Conservation (phyloP, 2,888 invertebrate genomes). For the Aspidapion aeneum region DNA sequence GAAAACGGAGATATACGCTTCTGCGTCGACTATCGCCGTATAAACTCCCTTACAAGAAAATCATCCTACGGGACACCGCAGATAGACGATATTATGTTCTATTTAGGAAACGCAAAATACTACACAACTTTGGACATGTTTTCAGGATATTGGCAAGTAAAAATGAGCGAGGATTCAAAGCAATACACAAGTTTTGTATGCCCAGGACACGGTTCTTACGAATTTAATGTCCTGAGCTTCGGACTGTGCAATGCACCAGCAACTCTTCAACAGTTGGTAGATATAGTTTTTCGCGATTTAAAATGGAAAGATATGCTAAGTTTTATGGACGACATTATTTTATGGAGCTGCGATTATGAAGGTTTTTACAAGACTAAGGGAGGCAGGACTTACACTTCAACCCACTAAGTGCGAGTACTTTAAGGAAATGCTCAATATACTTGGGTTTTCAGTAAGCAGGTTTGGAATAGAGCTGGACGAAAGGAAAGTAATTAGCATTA, state of each 20-base stretch:
- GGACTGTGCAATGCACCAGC: not conserved
- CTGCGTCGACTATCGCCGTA: constrained; percentile 2
- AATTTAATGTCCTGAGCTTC: constrained; percentile 6
- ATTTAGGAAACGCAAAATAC: not conserved
- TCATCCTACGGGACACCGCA: not conserved
- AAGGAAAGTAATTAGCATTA: too few relatives aligned
- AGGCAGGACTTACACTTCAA: not conserved
- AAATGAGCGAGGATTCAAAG: not conserved
- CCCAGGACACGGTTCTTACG: constrained; percentile 1
- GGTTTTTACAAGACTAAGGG: not conserved
- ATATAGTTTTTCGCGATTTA: not conserved
- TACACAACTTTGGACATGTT: constrained; percentile 22
- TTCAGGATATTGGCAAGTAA: not conserved
- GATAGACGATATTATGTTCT: not conserved
- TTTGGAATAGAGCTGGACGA: too few relatives aligned
- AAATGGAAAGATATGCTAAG: constrained; percentile 2
- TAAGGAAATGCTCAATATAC: not conserved
- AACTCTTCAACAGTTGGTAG: too few relatives aligned
- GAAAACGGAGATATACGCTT: constrained; percentile 1
- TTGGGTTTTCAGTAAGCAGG: too few relatives aligned
- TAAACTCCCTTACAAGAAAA: not conserved
- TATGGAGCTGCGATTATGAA: not conserved
- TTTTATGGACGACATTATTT: constrained; percentile 25
- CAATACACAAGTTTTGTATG: constrained; percentile 12
- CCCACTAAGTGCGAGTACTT: not conserved